phyloP scores from a whole-genome alignment of 2,113 vertebrate genomes.

The Eurystomus gularis region DNA sequence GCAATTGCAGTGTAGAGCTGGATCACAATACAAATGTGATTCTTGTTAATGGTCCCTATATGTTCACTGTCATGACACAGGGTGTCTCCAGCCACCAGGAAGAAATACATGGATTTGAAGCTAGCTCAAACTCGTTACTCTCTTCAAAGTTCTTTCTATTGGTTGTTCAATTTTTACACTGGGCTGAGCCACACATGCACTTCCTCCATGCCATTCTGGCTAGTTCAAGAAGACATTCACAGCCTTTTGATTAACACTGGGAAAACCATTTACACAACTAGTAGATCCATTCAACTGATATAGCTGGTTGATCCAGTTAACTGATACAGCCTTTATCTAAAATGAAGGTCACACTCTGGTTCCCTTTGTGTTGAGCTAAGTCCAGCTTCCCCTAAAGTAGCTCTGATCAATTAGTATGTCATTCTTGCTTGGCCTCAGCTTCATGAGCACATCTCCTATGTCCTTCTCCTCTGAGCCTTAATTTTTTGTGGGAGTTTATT shows the following conservation, averaged over 20 bases:
- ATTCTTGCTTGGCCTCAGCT: neutral
- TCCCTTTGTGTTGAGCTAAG: neutral
- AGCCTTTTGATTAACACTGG: neutral
- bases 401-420: neutral
- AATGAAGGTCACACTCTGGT: neutral
- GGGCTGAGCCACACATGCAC: fast-evolving
- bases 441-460: neutral
- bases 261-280: neutral
- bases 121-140: neutral
- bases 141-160: neutral
- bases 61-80: neutral
- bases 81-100: neutral
- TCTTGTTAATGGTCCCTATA: neutral
- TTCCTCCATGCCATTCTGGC: neutral
- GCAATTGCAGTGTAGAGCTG: neutral
- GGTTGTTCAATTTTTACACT: fast-evolving
- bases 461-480: neutral
- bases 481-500: neutral
- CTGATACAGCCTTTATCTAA: neutral
- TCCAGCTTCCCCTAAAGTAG: neutral
- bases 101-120: neutral
- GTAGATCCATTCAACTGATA: neutral
- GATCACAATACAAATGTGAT: neutral
- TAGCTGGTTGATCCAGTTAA: neutral
- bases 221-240: neutral